A percentile compares a stretch with the other conserved stretches of the same genome.
Evolutionary conservation across 23 tunicate species (phyloP).

Genomic region (Trididemnum miniatum): DNA sequence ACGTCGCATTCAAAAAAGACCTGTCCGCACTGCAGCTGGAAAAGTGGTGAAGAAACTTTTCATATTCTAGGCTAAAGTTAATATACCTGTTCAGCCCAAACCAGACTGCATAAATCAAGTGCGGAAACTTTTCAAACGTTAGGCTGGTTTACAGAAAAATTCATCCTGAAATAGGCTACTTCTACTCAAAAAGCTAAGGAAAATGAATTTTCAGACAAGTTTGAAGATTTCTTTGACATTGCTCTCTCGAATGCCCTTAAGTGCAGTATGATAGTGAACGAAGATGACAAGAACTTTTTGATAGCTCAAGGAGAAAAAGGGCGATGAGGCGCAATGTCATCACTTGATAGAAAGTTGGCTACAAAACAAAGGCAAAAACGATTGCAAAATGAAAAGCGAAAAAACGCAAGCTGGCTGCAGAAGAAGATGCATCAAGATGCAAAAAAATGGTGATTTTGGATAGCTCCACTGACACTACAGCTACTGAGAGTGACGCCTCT

Average conservation of each 20-base stretch:
- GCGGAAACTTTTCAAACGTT: too few relatives aligned
- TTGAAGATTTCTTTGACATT: not conserved
- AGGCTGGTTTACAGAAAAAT: not conserved
- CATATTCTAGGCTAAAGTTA: not conserved
- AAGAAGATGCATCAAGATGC: not conserved
- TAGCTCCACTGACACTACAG: not conserved
- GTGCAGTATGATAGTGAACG: not conserved
- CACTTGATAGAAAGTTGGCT: not conserved
- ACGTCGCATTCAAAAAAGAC: too few relatives aligned
- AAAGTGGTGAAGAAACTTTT: not conserved
- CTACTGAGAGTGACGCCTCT: not conserved
- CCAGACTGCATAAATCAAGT: too few relatives aligned
- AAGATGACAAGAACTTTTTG: not conserved
- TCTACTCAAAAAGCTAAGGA: not conserved
- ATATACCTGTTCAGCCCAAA: too few relatives aligned
- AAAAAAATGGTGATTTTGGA: not conserved
- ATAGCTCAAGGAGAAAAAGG: not conserved
- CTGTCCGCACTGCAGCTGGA: too few relatives aligned
- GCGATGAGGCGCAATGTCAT: not conserved
- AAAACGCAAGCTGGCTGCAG: not conserved
- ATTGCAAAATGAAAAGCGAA: not conserved
- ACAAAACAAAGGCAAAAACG: not conserved
- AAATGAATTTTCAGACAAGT: not conserved
- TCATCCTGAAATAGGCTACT: not conserved
- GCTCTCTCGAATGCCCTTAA: not conserved